Conservation (phyloP, 2,113 vertebrate species). For the Lepisosteus osseus region DNA sequence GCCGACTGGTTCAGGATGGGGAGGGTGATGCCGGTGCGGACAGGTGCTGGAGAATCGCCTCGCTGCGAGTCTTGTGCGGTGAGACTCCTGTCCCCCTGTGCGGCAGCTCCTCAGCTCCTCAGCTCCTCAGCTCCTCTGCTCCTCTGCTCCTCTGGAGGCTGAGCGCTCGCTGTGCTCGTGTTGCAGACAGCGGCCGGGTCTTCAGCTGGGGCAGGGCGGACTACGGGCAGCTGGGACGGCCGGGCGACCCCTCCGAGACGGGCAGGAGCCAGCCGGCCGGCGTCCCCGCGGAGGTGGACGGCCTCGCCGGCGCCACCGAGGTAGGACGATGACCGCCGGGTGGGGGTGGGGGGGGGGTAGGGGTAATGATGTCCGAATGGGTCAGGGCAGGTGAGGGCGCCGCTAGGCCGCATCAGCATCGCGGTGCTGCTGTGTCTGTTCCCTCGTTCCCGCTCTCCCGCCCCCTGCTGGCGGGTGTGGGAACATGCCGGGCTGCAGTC, state of each 20-base stretch:
- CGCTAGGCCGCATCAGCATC: background rate
- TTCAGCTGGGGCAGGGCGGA: slow-evolving; percentile 87
- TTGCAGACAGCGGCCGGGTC: slow-evolving; percentile 79
- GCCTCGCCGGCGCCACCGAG: slow-evolving; percentile 75
- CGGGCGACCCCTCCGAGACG: too few relatives aligned
- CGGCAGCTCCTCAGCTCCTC: too few relatives aligned
- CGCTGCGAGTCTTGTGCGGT: too few relatives aligned
- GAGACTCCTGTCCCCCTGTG: too few relatives aligned
- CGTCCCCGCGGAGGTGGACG: slow-evolving; percentile 58
- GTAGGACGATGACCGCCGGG: slow-evolving; percentile 46
- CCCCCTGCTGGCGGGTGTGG: background rate
- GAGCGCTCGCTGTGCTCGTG: slow-evolving; percentile 23
- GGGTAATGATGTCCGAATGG: too few relatives aligned
- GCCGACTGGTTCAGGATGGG: too few relatives aligned
- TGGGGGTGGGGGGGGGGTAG: too few relatives aligned
- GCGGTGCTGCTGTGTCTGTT: background rate
- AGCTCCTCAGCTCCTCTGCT: too few relatives aligned
- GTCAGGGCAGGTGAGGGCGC: too few relatives aligned
- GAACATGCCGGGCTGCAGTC: too few relatives aligned
- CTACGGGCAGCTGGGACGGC: slow-evolving; percentile 85
- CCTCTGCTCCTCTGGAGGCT: background rate
- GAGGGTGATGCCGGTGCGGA: too few relatives aligned
- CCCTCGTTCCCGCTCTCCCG: background rate
- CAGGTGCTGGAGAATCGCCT: too few relatives aligned
- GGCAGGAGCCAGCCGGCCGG: slow-evolving; percentile 10